Conservation (phyloP, 1,140 invertebrate species). For the Hyles euphorbiae region DNA sequence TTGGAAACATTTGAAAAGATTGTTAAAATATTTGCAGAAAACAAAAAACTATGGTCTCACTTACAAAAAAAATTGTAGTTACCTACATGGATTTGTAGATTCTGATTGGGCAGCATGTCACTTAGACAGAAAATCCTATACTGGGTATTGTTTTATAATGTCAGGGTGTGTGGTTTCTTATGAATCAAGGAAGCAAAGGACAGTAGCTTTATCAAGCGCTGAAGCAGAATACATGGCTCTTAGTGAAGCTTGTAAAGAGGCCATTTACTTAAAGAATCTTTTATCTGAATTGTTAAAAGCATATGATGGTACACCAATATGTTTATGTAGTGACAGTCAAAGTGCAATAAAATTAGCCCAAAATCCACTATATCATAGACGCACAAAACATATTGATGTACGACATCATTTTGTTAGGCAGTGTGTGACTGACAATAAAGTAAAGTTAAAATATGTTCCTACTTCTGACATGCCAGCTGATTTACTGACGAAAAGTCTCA, state of each 20-base stretch:
- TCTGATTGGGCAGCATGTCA: slow-evolving; percentile 20
- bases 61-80: slow-evolving; percentile 19
- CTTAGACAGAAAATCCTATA: slow-evolving; percentile 21
- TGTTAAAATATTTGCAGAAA: slow-evolving; percentile 19
- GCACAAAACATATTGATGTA: slow-evolving; percentile 12
- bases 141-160: slow-evolving; percentile 21
- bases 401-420: slow-evolving; percentile 10
- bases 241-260: slow-evolving; percentile 10
- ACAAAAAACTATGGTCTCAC: slow-evolving; percentile 18
- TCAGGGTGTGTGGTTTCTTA: slow-evolving; percentile 16
- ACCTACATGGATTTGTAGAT: slow-evolving; percentile 17
- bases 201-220: slow-evolving; percentile 1
- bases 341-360: slow-evolving; percentile 4
- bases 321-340: slow-evolving; percentile 10
- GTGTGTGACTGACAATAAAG: neutral
- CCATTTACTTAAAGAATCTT: slow-evolving; percentile 10
- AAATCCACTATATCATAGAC: slow-evolving; percentile 8
- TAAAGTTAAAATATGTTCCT: slow-evolving; percentile 7
- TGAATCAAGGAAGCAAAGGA: slow-evolving; percentile 16
- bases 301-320: slow-evolving; percentile 1
- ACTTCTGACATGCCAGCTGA: slow-evolving; percentile 11
- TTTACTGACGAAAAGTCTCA: slow-evolving; percentile 8
- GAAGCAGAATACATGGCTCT: slow-evolving; percentile 8
- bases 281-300: slow-evolving; percentile 5
- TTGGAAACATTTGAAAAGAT: slow-evolving; percentile 17